phyloP scores from a whole-genome alignment of 53 echinoderm and acorn worm species.

The Paracentrotus lividus region DNA sequence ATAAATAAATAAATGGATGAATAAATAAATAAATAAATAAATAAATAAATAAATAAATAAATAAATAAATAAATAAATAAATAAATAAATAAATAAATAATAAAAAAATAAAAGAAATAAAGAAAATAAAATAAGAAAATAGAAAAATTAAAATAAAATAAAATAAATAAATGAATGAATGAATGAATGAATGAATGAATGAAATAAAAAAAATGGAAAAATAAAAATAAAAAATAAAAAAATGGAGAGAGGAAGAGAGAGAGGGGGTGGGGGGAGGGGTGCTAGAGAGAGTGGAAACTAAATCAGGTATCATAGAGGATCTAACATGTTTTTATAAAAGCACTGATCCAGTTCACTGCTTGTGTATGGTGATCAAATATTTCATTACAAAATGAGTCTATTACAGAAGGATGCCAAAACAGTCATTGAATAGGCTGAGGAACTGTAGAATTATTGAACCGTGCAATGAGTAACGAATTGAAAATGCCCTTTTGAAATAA shows the following conservation, averaged over 20 bases:
- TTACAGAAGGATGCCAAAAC: slow-evolving; percentile 8
- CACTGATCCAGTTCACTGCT: background rate
- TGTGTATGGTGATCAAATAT: background rate
- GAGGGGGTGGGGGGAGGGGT: background rate
- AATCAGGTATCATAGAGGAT: background rate
- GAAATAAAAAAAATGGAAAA: background rate
- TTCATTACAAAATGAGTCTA: background rate
- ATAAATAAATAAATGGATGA: too few species aligned
- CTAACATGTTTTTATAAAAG: background rate
- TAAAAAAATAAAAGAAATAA: too few species aligned
- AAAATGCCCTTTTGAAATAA: background rate
- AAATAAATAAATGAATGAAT: too few species aligned
- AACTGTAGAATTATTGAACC: background rate
- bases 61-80: too few species aligned
- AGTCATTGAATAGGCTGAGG: background rate
- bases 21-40: too few species aligned
- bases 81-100: too few species aligned
- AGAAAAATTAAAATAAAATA: too few species aligned
- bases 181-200: too few species aligned
- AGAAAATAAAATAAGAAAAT: too few species aligned
- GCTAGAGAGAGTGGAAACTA: background rate
- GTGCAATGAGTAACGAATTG: background rate
- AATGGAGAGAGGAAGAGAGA: background rate
- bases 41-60: too few species aligned
- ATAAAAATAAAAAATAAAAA: background rate